A percentile compares a stretch with the other conserved stretches of the same genome.
phyloP scores from a whole-genome alignment of 23 tunicate species.

The Corella eumyota region DNA sequence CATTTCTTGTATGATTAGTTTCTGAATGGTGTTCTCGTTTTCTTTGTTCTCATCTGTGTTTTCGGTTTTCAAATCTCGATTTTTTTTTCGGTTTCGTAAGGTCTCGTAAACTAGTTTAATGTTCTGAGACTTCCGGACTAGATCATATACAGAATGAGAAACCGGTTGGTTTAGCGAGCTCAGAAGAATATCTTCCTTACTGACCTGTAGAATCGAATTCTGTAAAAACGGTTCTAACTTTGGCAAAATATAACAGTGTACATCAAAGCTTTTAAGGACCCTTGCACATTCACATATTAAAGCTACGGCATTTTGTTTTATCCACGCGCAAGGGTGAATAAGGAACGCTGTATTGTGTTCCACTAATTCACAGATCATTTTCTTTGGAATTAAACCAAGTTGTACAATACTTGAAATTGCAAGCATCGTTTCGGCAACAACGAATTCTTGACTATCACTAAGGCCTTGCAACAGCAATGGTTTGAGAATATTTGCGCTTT shows the following conservation, averaged over 20 bases:
- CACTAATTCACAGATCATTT: slow-evolving; percentile 44
- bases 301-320: slow-evolving; percentile 59
- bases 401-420: slow-evolving; percentile 36
- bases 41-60: neutral
- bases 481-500: slow-evolving; percentile 50
- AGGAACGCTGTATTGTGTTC: slow-evolving; percentile 46
- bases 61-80: neutral
- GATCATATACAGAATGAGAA: slow-evolving; percentile 29
- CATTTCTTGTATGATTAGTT: slow-evolving; percentile 39
- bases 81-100: slow-evolving; percentile 11
- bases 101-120: slow-evolving; percentile 12
- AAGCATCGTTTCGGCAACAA: slow-evolving; percentile 42
- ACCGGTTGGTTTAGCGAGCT: slow-evolving; percentile 41
- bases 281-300: slow-evolving; percentile 58
- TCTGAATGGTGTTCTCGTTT: slow-evolving; percentile 8
- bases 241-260: slow-evolving; percentile 71
- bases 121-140: slow-evolving; percentile 30
- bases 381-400: slow-evolving; percentile 59
- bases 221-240: slow-evolving; percentile 20
- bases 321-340: slow-evolving; percentile 89
- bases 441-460: slow-evolving; percentile 74
- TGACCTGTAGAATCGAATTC: slow-evolving; percentile 36
- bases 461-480: slow-evolving; percentile 80
- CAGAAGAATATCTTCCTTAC: slow-evolving; percentile 14
- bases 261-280: slow-evolving; percentile 29